phyloP scores from a whole-genome alignment of 2,888 invertebrate genomes.

The Abrostola triplasia region DNA sequence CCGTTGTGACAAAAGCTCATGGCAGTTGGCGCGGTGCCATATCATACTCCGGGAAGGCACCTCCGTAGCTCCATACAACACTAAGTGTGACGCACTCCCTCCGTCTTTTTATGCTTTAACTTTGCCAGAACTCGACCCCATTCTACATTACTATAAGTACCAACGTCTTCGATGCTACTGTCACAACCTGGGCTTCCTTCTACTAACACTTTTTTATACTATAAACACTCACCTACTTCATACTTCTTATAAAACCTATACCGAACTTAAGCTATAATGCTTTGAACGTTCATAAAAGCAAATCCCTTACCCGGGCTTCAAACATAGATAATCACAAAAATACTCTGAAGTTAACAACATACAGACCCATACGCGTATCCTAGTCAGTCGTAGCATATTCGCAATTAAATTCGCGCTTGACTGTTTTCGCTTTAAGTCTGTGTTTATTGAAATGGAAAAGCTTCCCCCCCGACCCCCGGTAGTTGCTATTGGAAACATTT shows the following conservation, averaged over 20 bases:
- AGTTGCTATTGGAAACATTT: background rate
- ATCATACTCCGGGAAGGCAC: slow-evolving; percentile 17
- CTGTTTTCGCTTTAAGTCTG: background rate
- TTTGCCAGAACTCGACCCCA: slow-evolving; percentile 23
- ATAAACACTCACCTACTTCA: no score
- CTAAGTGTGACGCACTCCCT: slow-evolving; percentile 28
- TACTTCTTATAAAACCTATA: no score
- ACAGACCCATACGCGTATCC: background rate
- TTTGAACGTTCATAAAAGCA: no score
- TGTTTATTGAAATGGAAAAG: slow-evolving; percentile 1
- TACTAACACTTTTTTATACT: no score
- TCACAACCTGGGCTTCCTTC: background rate
- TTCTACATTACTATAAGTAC: slow-evolving; percentile 8
- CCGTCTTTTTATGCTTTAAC: slow-evolving; percentile 22
- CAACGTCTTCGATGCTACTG: background rate
- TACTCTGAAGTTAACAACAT: background rate
- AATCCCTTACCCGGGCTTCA: no score
- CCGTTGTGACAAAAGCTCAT: slow-evolving; percentile 42
- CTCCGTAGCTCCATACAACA: slow-evolving; percentile 31
- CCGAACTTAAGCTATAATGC: no score
- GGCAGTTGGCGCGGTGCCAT: slow-evolving; percentile 51
- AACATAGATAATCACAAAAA: no score
- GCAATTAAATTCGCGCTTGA: background rate
- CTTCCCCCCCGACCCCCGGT: background rate
- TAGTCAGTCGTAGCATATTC: no score